A percentile compares a stretch with the other conserved stretches of the same genome.
Conservation (phyloP, 2,888 invertebrate species). For the Apamea crenata region DNA sequence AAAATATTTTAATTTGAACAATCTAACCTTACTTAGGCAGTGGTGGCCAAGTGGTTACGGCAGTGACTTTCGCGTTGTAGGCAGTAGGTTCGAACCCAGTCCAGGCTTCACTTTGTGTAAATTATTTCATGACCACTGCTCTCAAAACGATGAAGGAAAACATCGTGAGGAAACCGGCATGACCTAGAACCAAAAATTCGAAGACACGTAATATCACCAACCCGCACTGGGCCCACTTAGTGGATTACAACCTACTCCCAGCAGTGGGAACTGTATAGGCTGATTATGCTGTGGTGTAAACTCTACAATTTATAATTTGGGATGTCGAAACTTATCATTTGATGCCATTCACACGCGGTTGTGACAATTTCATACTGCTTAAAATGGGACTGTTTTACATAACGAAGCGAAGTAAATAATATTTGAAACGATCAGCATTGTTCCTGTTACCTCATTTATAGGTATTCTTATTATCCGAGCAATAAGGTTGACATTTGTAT, state of each 20-base stretch:
- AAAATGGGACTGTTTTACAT: constrained; percentile 39
- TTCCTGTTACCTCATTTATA: neutral
- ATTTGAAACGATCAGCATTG: constrained; percentile 3
- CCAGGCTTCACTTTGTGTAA: no score
- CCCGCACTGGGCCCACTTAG: neutral
- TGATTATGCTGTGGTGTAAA: no score
- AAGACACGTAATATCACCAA: neutral
- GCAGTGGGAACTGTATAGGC: neutral
- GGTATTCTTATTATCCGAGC: no score
- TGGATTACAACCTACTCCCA: neutral
- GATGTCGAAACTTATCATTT: neutral
- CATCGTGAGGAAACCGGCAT: neutral
- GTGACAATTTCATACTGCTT: constrained; percentile 32
- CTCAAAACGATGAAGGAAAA: neutral
- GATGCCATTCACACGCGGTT: constrained; percentile 19
- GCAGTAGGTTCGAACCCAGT: no score
- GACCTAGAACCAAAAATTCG: no score
- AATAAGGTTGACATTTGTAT: no score
- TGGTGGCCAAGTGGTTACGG: no score
- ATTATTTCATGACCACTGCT: no score
- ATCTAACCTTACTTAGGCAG: no score
- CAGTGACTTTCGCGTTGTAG: no score
- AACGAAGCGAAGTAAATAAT: constrained; percentile 35
- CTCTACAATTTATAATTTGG: neutral
- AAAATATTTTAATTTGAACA: no score